Evolutionary conservation across 2,113 vertebrate species (phyloP).

Genomic region (Callospermophilus lateralis): DNA sequence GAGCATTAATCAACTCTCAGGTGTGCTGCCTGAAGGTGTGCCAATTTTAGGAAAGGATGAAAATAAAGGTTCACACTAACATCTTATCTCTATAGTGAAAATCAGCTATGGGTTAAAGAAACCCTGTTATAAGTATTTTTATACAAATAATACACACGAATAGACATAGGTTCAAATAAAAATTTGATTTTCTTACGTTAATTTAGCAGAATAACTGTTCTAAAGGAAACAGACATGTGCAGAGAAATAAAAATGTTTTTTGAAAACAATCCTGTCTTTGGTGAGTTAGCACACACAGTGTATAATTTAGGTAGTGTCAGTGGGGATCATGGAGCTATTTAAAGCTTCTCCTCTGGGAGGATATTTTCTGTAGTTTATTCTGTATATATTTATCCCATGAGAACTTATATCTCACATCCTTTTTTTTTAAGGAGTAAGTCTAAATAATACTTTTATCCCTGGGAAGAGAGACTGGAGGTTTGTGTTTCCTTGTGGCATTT

Average conservation of each 20-base stretch:
- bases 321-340: not conserved
- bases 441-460: not conserved
- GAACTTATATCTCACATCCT: not conserved
- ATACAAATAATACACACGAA: not conserved
- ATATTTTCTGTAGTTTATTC: constrained; percentile 22
- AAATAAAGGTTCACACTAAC: not conserved
- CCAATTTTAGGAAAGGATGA: not conserved
- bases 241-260: not conserved
- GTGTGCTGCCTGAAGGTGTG: not conserved
- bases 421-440: not conserved
- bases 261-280: not conserved
- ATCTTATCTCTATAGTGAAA: constrained; percentile 36
- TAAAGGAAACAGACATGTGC: not conserved
- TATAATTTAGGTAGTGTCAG: not conserved
- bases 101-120: not conserved
- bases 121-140: not conserved
- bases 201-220: not conserved
- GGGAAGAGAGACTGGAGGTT: not conserved
- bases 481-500: not conserved
- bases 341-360: not conserved
- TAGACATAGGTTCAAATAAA: not conserved
- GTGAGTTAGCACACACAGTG: not conserved
- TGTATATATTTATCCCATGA: not conserved
- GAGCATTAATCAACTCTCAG: not conserved
- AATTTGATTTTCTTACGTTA: not conserved